Evolutionary conservation across 2,113 vertebrate genomes (phyloP), one percentile per base, ranked within the genome.

Genomic region (Jacana jacana): DNA sequence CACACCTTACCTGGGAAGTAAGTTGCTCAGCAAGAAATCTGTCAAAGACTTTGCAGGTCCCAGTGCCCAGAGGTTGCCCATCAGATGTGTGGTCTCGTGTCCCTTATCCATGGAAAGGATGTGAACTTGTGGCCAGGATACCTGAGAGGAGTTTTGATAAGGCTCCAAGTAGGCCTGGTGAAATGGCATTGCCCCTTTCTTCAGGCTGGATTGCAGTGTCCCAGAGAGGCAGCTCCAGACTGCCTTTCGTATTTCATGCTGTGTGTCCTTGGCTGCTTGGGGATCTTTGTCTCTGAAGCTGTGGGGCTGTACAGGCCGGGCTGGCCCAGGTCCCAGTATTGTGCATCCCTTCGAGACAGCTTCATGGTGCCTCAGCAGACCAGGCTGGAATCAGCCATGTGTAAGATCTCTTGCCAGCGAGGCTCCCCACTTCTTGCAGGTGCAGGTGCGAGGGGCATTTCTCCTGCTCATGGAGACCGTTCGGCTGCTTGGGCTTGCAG

Each of bases 401-500:
- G 42, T 23, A 9, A 6, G 30, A 13, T 10, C 52, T 54, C 52
- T 27, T 40, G n/a, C 22, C 40, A 31, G 20, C 39, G 60, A 64
- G 23, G 23, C 78, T 46, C 13, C 39, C 44, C 25, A 2, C 63
- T 52, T 25, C 69, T 25, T 77, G 22, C 88, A 99, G 98, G 98
- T 99, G 72, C 97, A 99, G 97, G 94, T 93, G 0, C 98, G 98
- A 54, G 98, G 97, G 42, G 98, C 98, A 0, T 98, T 98, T 63
- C 98, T 98, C 17, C 95, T 99, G 64, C 58, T 98, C 30, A 98
- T 98, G 98, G 98, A 99, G 49, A 91, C 97, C 4, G 97, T 97
- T 86, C 97, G 96, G 24, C 97, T 99, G 81, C 94, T 99, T 68
- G 99, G 99, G 10, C 93, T 98, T 66, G 98, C 97, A 88, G 99